Evolutionary conservation across 2,797 vertebrate species (phyloP).

Genomic region (Tolypeutes matacus): DNA sequence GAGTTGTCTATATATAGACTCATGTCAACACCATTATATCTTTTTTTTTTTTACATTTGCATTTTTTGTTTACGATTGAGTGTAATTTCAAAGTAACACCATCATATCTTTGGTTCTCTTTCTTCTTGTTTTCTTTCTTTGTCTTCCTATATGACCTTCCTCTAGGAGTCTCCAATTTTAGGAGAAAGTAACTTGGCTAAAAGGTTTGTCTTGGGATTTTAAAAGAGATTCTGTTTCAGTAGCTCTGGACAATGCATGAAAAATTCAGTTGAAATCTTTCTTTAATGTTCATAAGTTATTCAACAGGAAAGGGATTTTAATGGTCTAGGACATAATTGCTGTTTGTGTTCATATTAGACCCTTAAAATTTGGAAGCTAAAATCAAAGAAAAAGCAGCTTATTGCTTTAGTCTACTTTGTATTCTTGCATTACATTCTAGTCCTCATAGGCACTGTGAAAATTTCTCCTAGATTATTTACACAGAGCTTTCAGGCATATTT

Average conservation of each 20-base stretch:
- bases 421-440: constrained; percentile 16
- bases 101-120: neutral
- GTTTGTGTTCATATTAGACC: constrained; percentile 48
- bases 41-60: neutral
- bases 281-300: constrained; percentile 69
- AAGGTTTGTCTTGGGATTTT: neutral
- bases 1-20: too few relatives aligned
- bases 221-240: neutral
- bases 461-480: constrained; percentile 70
- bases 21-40: neutral
- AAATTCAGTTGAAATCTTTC: neutral
- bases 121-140: neutral
- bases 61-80: too few relatives aligned
- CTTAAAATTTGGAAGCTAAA: constrained; percentile 61
- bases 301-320: constrained; percentile 72
- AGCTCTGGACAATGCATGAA: neutral
- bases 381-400: constrained; percentile 48
- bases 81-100: too few relatives aligned
- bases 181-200: neutral
- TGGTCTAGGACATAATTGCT: constrained; percentile 18
- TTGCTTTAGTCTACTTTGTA: constrained; percentile 63
- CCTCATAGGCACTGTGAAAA: constrained; percentile 62
- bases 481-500: constrained; percentile 72
- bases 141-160: neutral
- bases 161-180: neutral